A percentile compares a stretch with the other conserved stretches of the same genome.
phyloP scores from a whole-genome alignment of 2,888 invertebrate genomes.

The Leptopilina syphax region DNA sequence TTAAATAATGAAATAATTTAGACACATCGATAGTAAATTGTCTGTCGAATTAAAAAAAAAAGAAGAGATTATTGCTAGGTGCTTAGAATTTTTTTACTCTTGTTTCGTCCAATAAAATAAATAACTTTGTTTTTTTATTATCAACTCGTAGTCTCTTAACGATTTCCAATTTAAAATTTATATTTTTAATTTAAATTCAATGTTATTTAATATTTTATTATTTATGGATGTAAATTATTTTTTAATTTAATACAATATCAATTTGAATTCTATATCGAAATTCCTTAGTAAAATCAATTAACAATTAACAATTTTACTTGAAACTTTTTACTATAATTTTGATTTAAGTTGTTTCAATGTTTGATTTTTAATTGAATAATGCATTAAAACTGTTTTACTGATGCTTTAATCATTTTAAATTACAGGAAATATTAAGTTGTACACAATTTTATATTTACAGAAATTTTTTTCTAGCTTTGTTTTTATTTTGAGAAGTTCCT shows the following conservation, averaged over 20 bases:
- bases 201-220: no score
- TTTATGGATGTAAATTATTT: no score
- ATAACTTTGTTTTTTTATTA: slow-evolving; percentile 33
- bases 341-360: no score
- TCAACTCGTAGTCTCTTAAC: not conserved
- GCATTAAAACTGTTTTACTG: not conserved
- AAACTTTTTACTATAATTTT: not conserved
- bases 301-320: not conserved
- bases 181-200: not conserved
- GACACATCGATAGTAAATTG: not conserved
- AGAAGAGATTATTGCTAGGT: slow-evolving; percentile 43
- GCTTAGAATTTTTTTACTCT: slow-evolving; percentile 42
- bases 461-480: slow-evolving; percentile 57
- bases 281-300: no score
- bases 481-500: slow-evolving; percentile 10
- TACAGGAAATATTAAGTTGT: slow-evolving; percentile 72
- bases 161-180: not conserved
- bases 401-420: slow-evolving; percentile 72
- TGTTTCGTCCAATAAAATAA: slow-evolving; percentile 36
- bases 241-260: no score
- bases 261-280: no score
- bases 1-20: slow-evolving; percentile 16
- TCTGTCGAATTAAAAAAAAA: slow-evolving; percentile 28
- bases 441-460: slow-evolving; percentile 71
- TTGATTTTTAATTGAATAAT: no score